Base-by-base conservation (phyloP, 2,113 vertebrate genomes). In the Pterophyllum scalare region DNA sequence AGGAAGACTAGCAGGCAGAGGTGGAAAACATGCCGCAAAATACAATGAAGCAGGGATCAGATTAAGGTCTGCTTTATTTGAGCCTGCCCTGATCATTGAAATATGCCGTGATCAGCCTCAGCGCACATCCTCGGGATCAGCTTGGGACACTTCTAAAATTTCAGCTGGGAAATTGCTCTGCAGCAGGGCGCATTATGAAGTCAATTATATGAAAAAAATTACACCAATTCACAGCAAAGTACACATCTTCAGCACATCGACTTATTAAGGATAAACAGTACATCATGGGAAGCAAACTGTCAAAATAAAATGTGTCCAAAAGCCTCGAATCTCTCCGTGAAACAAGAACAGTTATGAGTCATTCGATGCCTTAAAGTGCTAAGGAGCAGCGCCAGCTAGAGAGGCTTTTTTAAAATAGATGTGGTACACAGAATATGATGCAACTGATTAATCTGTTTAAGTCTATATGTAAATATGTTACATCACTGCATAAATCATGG, bases 281-380 rank as follows among this genome's bases (percentile, higher is more conserved):
- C 46, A 72, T 72, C 46, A 72, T 4, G 1, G 26, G 11, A 72
- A 54, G 46, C 46, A 13, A 54, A 72, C 26, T 33, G 46, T 2
- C 19, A 33, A 20, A 72, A 72, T 54, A 54, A 54, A 54, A 72
- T n/a, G 67, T 72, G 46, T 72, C 67, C 2, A 33, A 70, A 70
- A 70, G 65, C 43, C 65, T 49, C 11, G 28, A 49, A 49, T 70
- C 49, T 20, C 65, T 49, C 43, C 49, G 22, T 1, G 65, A 49
- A 70, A 70, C 24, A 4, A 33, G 67, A 72, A 72, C 46, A 72
- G 26, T 72, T 52, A 72, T 54, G 67, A 72, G 46, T 72, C 67
- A 72, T 54, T 31, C 12, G 26, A 54, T 20, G 46, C 46, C 46
- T 54, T 54, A 9, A 9, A 72, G 43, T 52, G 65, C 65, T 43